Evolutionary conservation across 2,113 vertebrate species (phyloP).

Genomic region (Prochilodus magdalenae): DNA sequence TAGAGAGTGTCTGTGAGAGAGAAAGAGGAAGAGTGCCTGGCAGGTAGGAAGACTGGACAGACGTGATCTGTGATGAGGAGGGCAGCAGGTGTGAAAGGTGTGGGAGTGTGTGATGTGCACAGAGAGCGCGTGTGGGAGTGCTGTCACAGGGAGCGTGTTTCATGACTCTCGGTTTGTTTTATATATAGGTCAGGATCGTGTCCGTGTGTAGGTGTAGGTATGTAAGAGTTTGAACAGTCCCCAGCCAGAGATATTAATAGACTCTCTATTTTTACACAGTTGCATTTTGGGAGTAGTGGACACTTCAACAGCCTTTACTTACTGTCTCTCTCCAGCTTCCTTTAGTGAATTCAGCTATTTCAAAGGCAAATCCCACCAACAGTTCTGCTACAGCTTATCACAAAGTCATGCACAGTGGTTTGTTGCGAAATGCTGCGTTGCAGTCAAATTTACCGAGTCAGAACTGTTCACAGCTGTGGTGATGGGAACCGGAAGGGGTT

Average conservation of each 20-base stretch:
- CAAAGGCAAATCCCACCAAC: too few relatives aligned
- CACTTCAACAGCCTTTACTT: too few relatives aligned
- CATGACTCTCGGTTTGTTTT: conserved; percentile 56
- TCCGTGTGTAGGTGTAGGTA: conserved; percentile 51
- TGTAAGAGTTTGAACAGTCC: conserved; percentile 20
- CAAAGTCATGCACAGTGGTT: too few relatives aligned
- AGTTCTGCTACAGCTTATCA: too few relatives aligned
- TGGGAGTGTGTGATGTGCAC: conserved; percentile 50
- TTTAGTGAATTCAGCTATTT: too few relatives aligned
- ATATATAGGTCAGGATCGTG: conserved; percentile 66
- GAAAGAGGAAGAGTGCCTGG: conserved; percentile 55
- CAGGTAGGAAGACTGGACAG: conserved; percentile 24
- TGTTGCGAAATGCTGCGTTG: too few relatives aligned
- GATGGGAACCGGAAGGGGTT: too few relatives aligned
- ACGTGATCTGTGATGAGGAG: conserved; percentile 32
- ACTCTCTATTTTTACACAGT: conserved; percentile 47
- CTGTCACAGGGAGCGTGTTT: conserved; percentile 47
- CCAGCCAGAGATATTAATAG: conserved; percentile 38
- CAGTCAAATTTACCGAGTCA: too few relatives aligned
- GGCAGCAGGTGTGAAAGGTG: conserved; percentile 46
- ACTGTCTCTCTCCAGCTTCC: too few relatives aligned
- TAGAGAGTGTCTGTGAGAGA: conserved; percentile 61
- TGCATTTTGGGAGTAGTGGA: conserved; percentile 23
- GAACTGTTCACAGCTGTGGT: too few relatives aligned
- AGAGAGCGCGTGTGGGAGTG: conserved; percentile 51